Conservation (phyloP, 2,888 invertebrate species). For the Cosmia pyralina region DNA sequence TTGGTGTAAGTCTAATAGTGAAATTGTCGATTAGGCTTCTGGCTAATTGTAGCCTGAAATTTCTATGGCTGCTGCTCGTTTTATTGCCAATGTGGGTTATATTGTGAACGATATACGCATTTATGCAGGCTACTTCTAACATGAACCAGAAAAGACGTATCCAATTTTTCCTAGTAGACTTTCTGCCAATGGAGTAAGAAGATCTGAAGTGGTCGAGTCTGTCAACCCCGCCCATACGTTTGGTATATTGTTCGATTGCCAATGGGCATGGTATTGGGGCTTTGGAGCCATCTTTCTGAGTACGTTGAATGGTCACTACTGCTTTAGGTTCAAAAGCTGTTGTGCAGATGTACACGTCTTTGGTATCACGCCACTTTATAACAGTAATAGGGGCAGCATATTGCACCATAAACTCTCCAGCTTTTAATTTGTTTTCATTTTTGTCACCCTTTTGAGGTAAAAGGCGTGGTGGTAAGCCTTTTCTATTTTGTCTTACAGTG, state of each 20-base stretch:
- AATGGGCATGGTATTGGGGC: slow-evolving; percentile 36
- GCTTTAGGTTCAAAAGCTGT: slow-evolving; percentile 38
- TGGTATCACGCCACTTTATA: slow-evolving; percentile 50
- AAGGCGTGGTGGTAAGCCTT: slow-evolving; percentile 36
- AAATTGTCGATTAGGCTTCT: slow-evolving; percentile 34
- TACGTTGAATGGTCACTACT: slow-evolving; percentile 38
- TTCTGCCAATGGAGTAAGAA: slow-evolving; percentile 26
- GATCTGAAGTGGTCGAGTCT: slow-evolving; percentile 21
- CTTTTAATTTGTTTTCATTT: slow-evolving; percentile 43
- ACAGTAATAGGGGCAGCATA: slow-evolving; percentile 18
- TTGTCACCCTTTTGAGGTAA: slow-evolving; percentile 43
- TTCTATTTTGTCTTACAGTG: slow-evolving; percentile 34
- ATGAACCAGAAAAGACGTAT: slow-evolving; percentile 35
- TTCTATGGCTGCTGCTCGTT: slow-evolving; percentile 35
- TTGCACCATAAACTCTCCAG: slow-evolving; percentile 35
- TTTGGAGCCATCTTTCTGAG: slow-evolving; percentile 49
- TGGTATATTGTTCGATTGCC: slow-evolving; percentile 32
- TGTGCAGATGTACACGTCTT: slow-evolving; percentile 47
- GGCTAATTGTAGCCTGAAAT: slow-evolving; percentile 33
- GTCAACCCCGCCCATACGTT: slow-evolving; percentile 17
- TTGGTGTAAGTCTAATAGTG: slow-evolving; percentile 17
- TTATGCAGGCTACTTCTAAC: slow-evolving; percentile 29
- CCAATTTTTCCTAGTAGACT: slow-evolving; percentile 40
- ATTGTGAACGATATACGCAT: slow-evolving; percentile 40
- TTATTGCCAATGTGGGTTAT: slow-evolving; percentile 13